Evolutionary conservation across 2,797 vertebrate species (phyloP), one percentile per base, ranked within the genome.

Genomic region (Catamblyrhynchus diadema): DNA sequence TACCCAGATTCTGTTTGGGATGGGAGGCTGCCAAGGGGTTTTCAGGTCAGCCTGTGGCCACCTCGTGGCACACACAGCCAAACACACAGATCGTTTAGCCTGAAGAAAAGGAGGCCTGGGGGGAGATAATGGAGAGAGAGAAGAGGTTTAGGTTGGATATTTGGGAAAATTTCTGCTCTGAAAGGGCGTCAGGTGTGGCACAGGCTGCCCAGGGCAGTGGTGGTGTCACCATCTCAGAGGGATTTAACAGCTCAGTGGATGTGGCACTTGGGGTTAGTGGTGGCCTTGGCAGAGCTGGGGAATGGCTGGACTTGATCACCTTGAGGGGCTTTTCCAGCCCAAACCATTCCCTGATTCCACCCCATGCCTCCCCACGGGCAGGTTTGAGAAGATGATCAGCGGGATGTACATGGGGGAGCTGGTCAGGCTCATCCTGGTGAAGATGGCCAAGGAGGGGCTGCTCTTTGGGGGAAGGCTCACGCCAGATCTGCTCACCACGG

Each of bases 331-430:
- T 89, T 70, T 45, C 50, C 57, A 70, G 20, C 28, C 50, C 24
- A 39, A 64, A 37, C 13, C 42, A 4, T 39, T 27, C 50, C 71
- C 39, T 70, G 50, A 30, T 33, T 57, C 14, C 10, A 1, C 22
- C 16, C 17, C 4, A 0, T 17, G 30, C 61, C 81, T 21, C 33
- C 32, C 37, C 2, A 2, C 4, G 2, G 54, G 83, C 95, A 99
- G 99, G 81, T 99, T 99, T 97, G 99, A 99, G 97, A 99, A 99
- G 98, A 99, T 99, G 99, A 99, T 99, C 96, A 99, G 99, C 1
- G 99, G 99, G 15, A 98, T 99, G 98, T 99, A 99, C 97, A 98
- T 99, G 99, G 99, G 99, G 0, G 99, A 99, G 94, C 97, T 99
- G 91, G 99, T 99, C 81, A 98, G 99, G 21, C 98, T 99, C 66